phyloP scores from a whole-genome alignment of 2,888 invertebrate species.

The Dolichomitus sp. region DNA sequence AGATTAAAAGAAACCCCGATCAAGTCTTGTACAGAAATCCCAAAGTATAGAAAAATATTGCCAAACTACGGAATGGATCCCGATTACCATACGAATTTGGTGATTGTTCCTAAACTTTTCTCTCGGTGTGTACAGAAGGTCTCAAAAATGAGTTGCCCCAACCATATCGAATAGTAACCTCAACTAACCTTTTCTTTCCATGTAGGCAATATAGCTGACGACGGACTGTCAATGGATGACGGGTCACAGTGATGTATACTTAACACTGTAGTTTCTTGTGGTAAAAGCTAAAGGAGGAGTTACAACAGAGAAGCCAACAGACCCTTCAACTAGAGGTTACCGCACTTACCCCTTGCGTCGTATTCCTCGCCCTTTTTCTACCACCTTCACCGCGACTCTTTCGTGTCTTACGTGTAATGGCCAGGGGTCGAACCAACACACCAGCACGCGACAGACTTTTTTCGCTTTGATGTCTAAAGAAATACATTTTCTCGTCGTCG shows the following conservation, averaged over 20 bases:
- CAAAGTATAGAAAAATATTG: too few relatives aligned
- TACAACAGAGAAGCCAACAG: neutral
- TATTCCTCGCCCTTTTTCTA: conserved; percentile 13
- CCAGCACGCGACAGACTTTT: conserved; percentile 63
- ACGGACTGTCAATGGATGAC: neutral
- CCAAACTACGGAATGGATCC: too few relatives aligned
- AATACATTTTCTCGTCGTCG: conserved; percentile 56
- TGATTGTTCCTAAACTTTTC: too few relatives aligned
- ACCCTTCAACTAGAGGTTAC: conserved; percentile 22
- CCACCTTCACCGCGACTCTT: conserved; percentile 34
- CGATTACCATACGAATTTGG: too few relatives aligned
- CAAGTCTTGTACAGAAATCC: too few relatives aligned
- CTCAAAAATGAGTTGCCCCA: too few relatives aligned
- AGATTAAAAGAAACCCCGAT: too few relatives aligned
- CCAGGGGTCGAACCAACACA: conserved; percentile 64
- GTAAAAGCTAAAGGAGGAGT: neutral
- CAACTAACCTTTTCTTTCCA: too few relatives aligned
- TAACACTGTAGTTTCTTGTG: neutral
- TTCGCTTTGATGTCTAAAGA: conserved; percentile 76
- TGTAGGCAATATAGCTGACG: neutral
- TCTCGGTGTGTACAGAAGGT: too few relatives aligned
- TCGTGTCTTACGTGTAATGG: conserved; percentile 72
- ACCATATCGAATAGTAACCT: too few relatives aligned
- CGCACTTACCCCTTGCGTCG: conserved; percentile 21
- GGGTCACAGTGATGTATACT: neutral